phyloP scores from a whole-genome alignment of 64 coral and sea anemone species.

The Astreopora myriophthalma region DNA sequence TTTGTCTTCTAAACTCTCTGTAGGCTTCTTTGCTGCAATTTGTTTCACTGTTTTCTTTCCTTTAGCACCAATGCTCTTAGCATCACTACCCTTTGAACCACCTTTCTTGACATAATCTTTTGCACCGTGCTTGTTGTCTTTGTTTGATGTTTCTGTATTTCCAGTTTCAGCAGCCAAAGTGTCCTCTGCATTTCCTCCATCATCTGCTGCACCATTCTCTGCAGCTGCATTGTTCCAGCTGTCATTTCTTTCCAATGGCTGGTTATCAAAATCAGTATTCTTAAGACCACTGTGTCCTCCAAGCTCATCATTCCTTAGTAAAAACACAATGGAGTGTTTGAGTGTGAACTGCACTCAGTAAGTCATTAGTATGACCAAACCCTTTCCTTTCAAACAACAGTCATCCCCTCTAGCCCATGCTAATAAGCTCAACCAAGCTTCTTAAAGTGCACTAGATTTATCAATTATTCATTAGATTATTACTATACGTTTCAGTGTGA shows the following conservation, averaged over 20 bases:
- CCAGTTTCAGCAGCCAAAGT: not conserved
- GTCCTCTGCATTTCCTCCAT: not conserved
- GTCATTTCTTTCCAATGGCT: not conserved
- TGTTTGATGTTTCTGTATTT: not conserved
- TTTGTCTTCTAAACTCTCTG: slow-evolving; percentile 70
- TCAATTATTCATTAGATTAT: too few species aligned
- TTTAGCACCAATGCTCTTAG: slow-evolving; percentile 4
- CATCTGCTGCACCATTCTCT: not conserved
- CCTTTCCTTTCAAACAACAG: too few species aligned
- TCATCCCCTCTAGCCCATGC: too few species aligned
- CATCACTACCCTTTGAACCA: not conserved
- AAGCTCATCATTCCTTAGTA: not conserved
- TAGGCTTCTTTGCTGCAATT: slow-evolving; percentile 25
- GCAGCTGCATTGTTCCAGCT: not conserved
- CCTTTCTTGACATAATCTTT: not conserved
- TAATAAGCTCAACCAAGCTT: too few species aligned
- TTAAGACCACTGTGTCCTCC: not conserved
- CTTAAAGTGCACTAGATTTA: too few species aligned
- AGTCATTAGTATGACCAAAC: too few species aligned
- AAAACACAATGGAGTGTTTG: not conserved
- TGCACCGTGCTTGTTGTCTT: not conserved
- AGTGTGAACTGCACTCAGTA: not conserved
- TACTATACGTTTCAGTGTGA: too few species aligned
- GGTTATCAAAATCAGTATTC: not conserved
- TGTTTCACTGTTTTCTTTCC: slow-evolving; percentile 68